Evolutionary conservation across 2,888 invertebrate genomes (phyloP), one percentile per base, ranked within the genome.

Genomic region (Aporophyla nigra): DNA sequence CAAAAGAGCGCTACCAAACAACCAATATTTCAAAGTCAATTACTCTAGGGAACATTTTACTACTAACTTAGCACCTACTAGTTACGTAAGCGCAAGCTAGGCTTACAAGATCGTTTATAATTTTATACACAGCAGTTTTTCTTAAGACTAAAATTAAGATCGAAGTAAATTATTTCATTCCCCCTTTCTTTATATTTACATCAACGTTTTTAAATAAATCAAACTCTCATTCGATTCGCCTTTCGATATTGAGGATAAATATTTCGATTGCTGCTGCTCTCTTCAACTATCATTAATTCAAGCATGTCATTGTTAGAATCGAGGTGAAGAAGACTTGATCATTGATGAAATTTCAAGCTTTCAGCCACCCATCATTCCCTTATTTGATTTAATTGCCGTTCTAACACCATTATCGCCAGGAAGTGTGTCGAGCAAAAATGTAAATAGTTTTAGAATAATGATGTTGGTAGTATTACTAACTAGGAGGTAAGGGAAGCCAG

Each of bases 11-110:
- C 87, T 86, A 87, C 82, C 86, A 82, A 87, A 82, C 74, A 94
- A 93, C 95, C 96, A 97, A 97, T 97, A 97, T 97, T 97, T 98
- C 97, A 97, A 98, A 98, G 98, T 98, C 98, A 98, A 98, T 98
- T 98, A 98, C 97, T 97, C 97, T 98, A 98, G 98, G 98, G 98
- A 98, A 98, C 98, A 98, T 97, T 97, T 97, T 97, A 97, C 97
- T 97, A 97, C 94, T 95, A 95, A 95, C 93, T 96, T 94, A 96
- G 96, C 95, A 95, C 94, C 94, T 96, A 96, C 93, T 95, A 96
- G 87, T 84, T 92, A 93, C 85, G 95, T 96, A 96, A 96, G 95
- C 96, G 92, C 93, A 88, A 91, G 90, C 92, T 96, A 96, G 94
- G 95, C 96, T 96, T 96, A 96, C 96, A 91, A 88, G 74, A 92